Percentiles rank a stretch among this genome's conserved stretches.
These are phyloP conservation scores for Drosophila dunni DNA, from an alignment of 1,140 invertebrate genomes.

Conservation along the genomic window DNA sequence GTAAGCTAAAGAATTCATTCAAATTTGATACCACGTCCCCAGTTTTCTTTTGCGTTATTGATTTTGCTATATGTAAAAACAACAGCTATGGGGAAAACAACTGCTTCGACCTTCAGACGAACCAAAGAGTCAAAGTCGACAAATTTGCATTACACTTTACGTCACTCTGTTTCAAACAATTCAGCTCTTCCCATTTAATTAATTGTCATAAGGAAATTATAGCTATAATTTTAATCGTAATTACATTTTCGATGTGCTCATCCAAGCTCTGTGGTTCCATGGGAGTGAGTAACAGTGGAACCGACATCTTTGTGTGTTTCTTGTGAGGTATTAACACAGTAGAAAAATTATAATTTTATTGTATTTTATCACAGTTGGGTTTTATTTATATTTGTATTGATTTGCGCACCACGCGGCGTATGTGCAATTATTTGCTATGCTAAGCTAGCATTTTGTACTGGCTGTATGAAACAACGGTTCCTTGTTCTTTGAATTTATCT, in stretches of 20 bases:
- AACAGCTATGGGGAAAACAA: conserved; percentile 23
- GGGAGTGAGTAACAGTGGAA: conserved; percentile 68
- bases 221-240: conserved; percentile 33
- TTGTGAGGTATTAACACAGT: conserved; percentile 15
- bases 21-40: neutral
- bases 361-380: conserved; percentile 62
- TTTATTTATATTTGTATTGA: conserved; percentile 39
- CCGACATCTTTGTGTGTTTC: conserved; percentile 54
- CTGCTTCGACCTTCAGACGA: conserved; percentile 58
- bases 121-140: conserved; percentile 60
- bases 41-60: neutral
- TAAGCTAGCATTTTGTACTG: conserved; percentile 70
- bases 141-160: conserved; percentile 29
- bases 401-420: conserved; percentile 63
- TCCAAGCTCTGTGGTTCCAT: conserved; percentile 61
- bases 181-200: neutral
- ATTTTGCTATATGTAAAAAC: conserved; percentile 24
- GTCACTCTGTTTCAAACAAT: conserved; percentile 2
- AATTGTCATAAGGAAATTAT: conserved; percentile 2
- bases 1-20: neutral
- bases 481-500: conserved; percentile 29
- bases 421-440: conserved; percentile 56
- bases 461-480: neutral
- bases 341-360: conserved; percentile 46
- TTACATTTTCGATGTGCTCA: conserved; percentile 78